phyloP scores from a whole-genome alignment of 2,113 vertebrate genomes.

The Aleadryas rufinucha region DNA sequence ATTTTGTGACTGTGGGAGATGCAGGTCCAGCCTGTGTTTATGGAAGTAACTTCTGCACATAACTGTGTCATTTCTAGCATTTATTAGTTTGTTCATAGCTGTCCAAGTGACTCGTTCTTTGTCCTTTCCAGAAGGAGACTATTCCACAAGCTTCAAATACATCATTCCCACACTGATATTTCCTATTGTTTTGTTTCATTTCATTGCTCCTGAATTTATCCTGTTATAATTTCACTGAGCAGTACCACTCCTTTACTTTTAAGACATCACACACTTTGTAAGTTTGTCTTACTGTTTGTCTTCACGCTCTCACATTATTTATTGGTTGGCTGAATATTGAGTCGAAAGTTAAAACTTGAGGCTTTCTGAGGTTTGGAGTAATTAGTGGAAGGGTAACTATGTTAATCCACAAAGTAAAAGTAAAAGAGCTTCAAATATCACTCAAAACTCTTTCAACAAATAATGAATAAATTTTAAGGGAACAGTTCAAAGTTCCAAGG shows the following conservation, averaged over 20 bases:
- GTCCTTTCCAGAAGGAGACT: neutral
- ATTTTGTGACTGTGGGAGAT: neutral
- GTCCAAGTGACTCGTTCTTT: neutral
- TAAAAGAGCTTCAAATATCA: neutral
- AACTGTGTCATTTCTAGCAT: neutral
- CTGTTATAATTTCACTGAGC: neutral
- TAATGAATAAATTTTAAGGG: neutral
- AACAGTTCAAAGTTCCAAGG: neutral
- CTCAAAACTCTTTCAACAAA: neutral
- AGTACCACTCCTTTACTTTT: neutral
- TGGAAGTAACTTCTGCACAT: neutral
- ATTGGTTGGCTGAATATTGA: neutral
- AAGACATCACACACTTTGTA: neutral
- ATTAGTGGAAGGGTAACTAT: neutral
- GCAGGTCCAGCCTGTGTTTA: neutral
- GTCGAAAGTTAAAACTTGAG: neutral
- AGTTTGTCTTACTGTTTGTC: neutral
- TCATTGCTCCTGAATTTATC: neutral
- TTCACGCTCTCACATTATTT: neutral
- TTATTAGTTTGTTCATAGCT: neutral
- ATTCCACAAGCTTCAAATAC: neutral
- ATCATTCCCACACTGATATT: neutral
- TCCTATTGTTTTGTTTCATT: neutral
- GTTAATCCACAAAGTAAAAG: neutral
- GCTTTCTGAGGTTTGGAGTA: neutral